These are phyloP conservation scores for Salpingus planirostris DNA, from an alignment of 2,888 invertebrate species.

Conservation along the genomic window DNA sequence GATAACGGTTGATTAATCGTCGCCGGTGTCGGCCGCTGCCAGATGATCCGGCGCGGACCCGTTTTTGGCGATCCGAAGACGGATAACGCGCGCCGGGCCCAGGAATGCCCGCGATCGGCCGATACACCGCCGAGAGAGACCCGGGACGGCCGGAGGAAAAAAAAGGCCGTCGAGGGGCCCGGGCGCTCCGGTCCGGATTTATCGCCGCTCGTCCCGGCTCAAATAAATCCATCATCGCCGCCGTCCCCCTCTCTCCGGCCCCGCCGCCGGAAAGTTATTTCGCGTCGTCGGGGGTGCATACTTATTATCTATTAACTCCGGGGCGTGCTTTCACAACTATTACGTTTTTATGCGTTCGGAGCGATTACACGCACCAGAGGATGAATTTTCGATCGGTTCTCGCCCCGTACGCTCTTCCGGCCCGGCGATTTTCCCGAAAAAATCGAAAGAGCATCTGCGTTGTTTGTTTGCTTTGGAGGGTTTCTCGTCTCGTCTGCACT, in stretches of 20 bases:
- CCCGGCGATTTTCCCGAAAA: no score
- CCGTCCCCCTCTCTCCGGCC: not conserved
- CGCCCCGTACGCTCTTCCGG: no score
- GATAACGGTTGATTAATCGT: slow-evolving; percentile 41
- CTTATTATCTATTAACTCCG: slow-evolving; percentile 30
- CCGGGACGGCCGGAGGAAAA: slow-evolving; percentile 23
- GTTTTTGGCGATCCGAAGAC: slow-evolving; percentile 37
- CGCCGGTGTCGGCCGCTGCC: slow-evolving; percentile 30
- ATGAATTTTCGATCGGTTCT: no score
- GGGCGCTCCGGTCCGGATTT: slow-evolving; percentile 23
- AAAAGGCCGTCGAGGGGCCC: no score
- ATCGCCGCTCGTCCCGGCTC: slow-evolving; percentile 19
- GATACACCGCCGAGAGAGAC: slow-evolving; percentile 19
- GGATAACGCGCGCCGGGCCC: slow-evolving; percentile 31
- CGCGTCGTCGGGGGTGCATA: slow-evolving; percentile 26
- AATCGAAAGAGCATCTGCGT: no score
- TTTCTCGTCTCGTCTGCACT: no score
- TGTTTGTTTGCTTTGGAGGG: no score
- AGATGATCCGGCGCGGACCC: slow-evolving; percentile 36
- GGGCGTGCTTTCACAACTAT: no score
- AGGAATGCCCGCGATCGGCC: slow-evolving; percentile 32
- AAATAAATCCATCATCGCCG: slow-evolving; percentile 18
- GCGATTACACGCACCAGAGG: no score
- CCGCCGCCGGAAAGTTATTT: slow-evolving; percentile 1
- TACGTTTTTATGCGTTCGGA: no score